Percentiles rank a stretch among this genome's conserved stretches.
Conservation (phyloP, 2,113 vertebrate species). For the Plectropomus leopardus region DNA sequence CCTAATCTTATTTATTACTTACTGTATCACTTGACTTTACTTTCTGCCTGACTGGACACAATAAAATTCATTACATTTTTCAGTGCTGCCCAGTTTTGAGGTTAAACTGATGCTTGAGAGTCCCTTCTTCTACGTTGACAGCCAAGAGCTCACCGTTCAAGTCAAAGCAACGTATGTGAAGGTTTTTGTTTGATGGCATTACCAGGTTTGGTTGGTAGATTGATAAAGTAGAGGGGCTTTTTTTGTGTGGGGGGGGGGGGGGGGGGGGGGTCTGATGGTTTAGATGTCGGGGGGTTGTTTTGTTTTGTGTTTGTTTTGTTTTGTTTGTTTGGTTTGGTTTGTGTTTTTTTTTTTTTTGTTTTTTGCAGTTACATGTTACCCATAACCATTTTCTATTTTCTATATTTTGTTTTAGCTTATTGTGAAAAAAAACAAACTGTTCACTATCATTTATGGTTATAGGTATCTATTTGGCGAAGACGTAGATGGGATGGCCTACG, state of each 20-base stretch:
- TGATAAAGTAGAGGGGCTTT: not conserved
- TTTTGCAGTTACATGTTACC: not conserved
- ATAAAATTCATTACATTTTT: not conserved
- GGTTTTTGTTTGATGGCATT: not conserved
- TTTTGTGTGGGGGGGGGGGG: too few species aligned
- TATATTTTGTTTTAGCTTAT: not conserved
- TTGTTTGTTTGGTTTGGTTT: too few species aligned
- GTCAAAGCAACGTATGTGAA: conserved; percentile 73
- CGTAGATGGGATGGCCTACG: conserved; percentile 82
- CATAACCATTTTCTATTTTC: not conserved
- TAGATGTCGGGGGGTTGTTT: too few species aligned
- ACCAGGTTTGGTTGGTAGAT: not conserved
- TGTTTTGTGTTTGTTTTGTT: too few species aligned
- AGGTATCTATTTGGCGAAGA: conserved; percentile 88
- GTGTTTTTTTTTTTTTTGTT: too few species aligned
- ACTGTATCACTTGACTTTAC: not conserved
- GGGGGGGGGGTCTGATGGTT: too few species aligned
- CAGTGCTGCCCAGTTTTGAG: conserved; percentile 87
- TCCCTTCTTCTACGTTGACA: conserved; percentile 86
- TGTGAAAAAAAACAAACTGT: too few species aligned
- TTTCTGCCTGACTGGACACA: not conserved
- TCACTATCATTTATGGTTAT: not conserved
- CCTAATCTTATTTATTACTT: not conserved
- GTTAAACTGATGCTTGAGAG: conserved; percentile 74
- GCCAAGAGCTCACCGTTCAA: conserved; percentile 72